Evolutionary conservation across 2,113 vertebrate species (phyloP).

Genomic region (Aldabrachelys gigantea): DNA sequence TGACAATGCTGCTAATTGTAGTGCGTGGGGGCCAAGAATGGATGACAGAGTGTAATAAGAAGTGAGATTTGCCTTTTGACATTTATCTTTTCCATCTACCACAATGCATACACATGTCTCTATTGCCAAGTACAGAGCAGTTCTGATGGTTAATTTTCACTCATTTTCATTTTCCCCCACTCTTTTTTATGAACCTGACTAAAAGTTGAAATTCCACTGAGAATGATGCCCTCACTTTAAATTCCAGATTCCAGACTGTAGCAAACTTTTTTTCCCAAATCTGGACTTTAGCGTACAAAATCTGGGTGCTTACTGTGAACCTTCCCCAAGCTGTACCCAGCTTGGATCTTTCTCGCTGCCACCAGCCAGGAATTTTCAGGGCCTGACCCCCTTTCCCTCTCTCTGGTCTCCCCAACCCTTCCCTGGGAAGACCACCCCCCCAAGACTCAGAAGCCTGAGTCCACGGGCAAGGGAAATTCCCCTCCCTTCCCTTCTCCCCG

Average conservation of each 20-base stretch:
- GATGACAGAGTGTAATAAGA: constrained; percentile 42
- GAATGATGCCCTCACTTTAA: constrained; percentile 27
- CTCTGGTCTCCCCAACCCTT: no score
- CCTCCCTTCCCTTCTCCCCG: no score
- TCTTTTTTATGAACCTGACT: constrained; percentile 40
- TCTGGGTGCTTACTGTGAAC: no score
- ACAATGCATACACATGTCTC: constrained; percentile 18
- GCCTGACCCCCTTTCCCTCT: no score
- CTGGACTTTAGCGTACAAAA: no score
- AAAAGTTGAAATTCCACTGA: constrained; percentile 16
- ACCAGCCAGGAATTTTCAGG: no score
- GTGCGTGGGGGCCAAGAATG: background rate
- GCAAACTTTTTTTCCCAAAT: no score
- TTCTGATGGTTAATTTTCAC: constrained; percentile 57
- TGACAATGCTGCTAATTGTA: constrained; percentile 29
- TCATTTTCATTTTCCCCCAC: constrained; percentile 29
- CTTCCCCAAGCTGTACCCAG: no score
- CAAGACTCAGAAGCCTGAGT: no score
- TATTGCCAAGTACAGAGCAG: constrained; percentile 28
- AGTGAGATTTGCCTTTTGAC: constrained; percentile 60
- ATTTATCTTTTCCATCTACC: constrained; percentile 55
- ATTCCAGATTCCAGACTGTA: constrained; percentile 9
- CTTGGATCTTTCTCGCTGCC: no score
- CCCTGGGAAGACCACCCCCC: no score
- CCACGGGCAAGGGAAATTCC: no score